These are phyloP conservation scores for Euthynnus affinis DNA, from an alignment of 2,797 vertebrate genomes.

Conservation along the genomic window DNA sequence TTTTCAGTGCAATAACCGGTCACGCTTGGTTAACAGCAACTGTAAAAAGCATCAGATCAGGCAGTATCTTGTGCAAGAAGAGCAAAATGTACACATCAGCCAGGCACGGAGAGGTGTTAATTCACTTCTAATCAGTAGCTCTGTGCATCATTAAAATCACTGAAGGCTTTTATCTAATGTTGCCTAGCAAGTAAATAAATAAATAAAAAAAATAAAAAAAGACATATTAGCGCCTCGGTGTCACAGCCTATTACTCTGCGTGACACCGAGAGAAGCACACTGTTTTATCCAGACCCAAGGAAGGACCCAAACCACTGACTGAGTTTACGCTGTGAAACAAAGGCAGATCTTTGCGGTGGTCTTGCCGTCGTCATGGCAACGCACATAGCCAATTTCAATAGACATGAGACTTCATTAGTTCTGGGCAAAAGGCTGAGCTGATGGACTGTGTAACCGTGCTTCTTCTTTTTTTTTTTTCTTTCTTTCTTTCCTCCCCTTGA, in stretches of 20 bases:
- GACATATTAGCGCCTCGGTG: conserved; percentile 10
- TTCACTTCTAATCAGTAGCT: conserved; percentile 4
- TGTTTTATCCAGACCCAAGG: conserved; percentile 18
- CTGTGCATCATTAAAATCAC: conserved; percentile 7
- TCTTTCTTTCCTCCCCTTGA: not conserved
- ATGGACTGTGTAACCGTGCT: conserved; percentile 20
- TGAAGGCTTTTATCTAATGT: conserved; percentile 20
- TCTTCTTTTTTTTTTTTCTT: conserved; percentile 12
- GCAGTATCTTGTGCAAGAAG: not conserved
- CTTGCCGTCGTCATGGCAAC: conserved; percentile 65
- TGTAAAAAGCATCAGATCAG: not conserved
- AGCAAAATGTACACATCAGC: not conserved
- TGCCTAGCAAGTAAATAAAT: conserved; percentile 23
- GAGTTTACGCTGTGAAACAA: conserved; percentile 50
- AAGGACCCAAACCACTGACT: conserved; percentile 16
- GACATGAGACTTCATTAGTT: conserved; percentile 64
- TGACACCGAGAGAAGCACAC: conserved; percentile 17
- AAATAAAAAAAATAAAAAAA: conserved; percentile 30
- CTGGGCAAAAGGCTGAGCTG: conserved; percentile 33
- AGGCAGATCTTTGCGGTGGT: conserved; percentile 36
- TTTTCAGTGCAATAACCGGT: not conserved
- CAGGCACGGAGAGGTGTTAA: not conserved
- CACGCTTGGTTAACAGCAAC: not conserved
- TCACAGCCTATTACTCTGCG: conserved; percentile 16
- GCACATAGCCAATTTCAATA: conserved; percentile 40